phyloP scores from a whole-genome alignment of 2,888 invertebrate genomes.

The Blera fallax region DNA sequence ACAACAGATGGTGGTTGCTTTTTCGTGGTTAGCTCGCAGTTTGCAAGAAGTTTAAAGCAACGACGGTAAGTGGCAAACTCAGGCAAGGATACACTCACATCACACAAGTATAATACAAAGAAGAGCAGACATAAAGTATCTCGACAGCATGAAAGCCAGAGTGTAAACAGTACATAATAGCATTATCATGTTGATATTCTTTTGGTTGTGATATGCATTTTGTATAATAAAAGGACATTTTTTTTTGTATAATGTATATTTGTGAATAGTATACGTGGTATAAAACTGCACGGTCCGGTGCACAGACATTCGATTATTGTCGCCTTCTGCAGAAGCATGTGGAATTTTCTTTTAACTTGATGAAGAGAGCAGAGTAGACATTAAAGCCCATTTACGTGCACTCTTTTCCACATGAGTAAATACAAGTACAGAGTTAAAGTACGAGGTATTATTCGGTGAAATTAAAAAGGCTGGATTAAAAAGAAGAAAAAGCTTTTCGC shows the following conservation, averaged over 20 bases:
- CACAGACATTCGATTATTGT: conserved; percentile 21
- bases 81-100: not conserved
- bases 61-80: conserved; percentile 4
- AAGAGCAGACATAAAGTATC: conserved; percentile 2
- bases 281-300: conserved; percentile 18
- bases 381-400: too few relatives aligned
- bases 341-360: too few relatives aligned
- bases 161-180: conserved; percentile 52
- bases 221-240: conserved; percentile 28
- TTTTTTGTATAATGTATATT: not conserved
- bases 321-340: conserved; percentile 8
- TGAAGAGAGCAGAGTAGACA: too few relatives aligned
- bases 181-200: conserved; percentile 54
- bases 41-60: conserved; percentile 31
- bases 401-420: too few relatives aligned
- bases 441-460: too few relatives aligned
- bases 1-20: conserved; percentile 26
- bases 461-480: too few relatives aligned
- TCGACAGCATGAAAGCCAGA: conserved; percentile 23
- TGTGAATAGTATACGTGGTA: conserved; percentile 20
- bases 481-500: too few relatives aligned
- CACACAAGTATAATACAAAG: not conserved
- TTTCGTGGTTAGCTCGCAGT: conserved; percentile 31
- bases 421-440: too few relatives aligned
- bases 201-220: conserved; percentile 37